Conservation (phyloP, 2,888 invertebrate species). For the Allygus modestus region DNA sequence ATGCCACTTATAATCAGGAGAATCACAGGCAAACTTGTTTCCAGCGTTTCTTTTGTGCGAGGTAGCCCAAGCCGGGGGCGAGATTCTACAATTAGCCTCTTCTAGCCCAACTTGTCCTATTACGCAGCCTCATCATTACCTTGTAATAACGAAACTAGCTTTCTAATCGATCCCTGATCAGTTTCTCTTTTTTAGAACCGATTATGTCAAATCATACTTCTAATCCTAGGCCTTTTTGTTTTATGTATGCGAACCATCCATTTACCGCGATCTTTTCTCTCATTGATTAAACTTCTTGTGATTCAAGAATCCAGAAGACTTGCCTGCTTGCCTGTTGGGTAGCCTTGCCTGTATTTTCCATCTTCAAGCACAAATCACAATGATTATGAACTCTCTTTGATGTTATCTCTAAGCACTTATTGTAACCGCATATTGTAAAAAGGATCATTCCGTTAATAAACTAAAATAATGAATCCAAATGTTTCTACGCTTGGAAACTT, state of each 20-base stretch:
- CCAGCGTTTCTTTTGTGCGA: neutral
- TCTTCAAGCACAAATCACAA: no score
- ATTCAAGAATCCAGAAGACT: no score
- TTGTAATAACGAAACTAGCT: slow-evolving; percentile 32
- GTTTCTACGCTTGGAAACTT: no score
- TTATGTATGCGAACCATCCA: neutral
- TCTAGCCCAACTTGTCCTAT: slow-evolving; percentile 11
- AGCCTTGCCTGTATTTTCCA: no score
- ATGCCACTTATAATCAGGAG: no score
- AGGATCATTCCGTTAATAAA: no score
- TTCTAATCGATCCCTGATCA: slow-evolving; percentile 38
- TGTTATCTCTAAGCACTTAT: no score
- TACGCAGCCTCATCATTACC: slow-evolving; percentile 22
- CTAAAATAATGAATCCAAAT: no score
- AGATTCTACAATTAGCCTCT: slow-evolving; percentile 10
- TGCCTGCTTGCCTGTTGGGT: neutral
- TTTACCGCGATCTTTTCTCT: neutral
- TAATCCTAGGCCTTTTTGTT: neutral
- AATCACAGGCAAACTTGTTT: neutral
- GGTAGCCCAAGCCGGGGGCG: neutral
- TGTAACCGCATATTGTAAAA: no score
- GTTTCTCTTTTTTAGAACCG: slow-evolving; percentile 33
- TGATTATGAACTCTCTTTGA: no score
- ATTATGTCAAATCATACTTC: slow-evolving; percentile 32
- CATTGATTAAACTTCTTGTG: no score